These are phyloP conservation scores for Chrysogorgia sp. DNA, from an alignment of 92 coral and sea anemone genomes.

Conservation along the genomic window DNA sequence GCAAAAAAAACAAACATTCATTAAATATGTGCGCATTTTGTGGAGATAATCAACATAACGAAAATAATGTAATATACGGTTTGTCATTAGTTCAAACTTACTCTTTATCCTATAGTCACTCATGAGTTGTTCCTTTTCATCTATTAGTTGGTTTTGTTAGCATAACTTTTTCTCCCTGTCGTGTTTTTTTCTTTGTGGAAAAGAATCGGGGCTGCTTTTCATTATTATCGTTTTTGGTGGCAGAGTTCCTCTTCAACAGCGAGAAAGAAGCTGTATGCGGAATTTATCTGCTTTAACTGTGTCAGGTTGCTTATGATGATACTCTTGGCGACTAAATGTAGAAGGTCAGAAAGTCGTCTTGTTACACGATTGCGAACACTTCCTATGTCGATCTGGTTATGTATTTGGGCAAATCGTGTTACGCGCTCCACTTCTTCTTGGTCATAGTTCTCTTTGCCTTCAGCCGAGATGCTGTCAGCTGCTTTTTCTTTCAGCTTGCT, in stretches of 20 bases:
- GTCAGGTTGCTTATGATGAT: slow-evolving; percentile 11
- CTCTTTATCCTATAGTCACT: slow-evolving; percentile 14
- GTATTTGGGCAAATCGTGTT: slow-evolving; percentile 11
- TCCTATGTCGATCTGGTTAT: slow-evolving; percentile 11
- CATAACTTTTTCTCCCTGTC: slow-evolving; percentile 52
- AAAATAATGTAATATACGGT: no score
- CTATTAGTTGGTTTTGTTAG: slow-evolving; percentile 50
- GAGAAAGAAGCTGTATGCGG: slow-evolving; percentile 41
- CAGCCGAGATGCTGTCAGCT: slow-evolving; percentile 45
- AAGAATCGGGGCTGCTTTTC: slow-evolving; percentile 47
- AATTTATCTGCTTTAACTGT: slow-evolving; percentile 40
- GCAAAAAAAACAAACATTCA: not conserved
- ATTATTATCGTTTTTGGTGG: slow-evolving; percentile 23
- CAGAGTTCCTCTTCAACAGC: slow-evolving; percentile 43
- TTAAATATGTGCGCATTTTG: no score
- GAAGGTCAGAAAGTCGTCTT: slow-evolving; percentile 24
- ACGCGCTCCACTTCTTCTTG: slow-evolving; percentile 7
- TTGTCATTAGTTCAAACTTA: slow-evolving; percentile 3
- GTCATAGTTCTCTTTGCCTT: slow-evolving; percentile 25
- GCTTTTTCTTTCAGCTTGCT: slow-evolving; percentile 38
- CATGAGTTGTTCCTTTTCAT: slow-evolving; percentile 28
- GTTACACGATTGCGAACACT: slow-evolving; percentile 22
- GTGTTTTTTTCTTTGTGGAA: slow-evolving; percentile 50
- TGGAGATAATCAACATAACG: no score
- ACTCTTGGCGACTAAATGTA: slow-evolving; percentile 14